Evolutionary conservation across 2,113 vertebrate species (phyloP), one percentile per base, ranked within the genome.

Genomic region (Corydoras sp.): DNA sequence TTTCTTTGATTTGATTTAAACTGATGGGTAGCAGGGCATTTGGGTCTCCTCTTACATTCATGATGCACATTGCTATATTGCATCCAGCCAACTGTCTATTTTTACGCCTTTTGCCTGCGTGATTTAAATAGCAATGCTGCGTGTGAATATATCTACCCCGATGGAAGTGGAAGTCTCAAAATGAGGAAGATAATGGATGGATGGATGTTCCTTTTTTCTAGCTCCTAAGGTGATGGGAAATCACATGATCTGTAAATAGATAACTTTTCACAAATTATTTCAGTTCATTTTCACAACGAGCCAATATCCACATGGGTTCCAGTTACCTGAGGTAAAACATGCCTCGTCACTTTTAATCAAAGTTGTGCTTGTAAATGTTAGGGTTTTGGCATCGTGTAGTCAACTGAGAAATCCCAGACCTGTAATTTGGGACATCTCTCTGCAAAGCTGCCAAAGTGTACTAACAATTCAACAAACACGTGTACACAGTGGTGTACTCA

Each of bases 391-490:
- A 59, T 59, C 3, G 8, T 32, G 9, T 32, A 29, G 13, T 30
- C 35, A 24, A 4, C 43, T 30, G 24, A 31, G 43, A n/a, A 60
- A 69, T n/a, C 15, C 12, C 8, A 50, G 24, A 18, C 13, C 43
- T 29, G 24, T 11, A 50, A 56, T 68, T 58, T 48, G 58, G 32
- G 15, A 4, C 35, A 48, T 58, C 31, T 48, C 6, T 3, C 15
- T 58, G 54, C 58, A 58, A 58, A 58, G 18, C 66, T 58, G 54
- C 31, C 54, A 29, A 43, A 58, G 32, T 49, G 48, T 48, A 32
- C 32, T 58, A 68, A 68, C 66, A 68, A 15, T 18, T 55, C 65
- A 43, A 43, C 35, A 43, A 43, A 43, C 35, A 43, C 35, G 7
- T 43, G 7, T 43, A 43, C 7, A 43, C 35, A 43, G 35, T 43